Evolutionary conservation across 2,888 invertebrate genomes (phyloP).

Genomic region (Noctua fimbriata): DNA sequence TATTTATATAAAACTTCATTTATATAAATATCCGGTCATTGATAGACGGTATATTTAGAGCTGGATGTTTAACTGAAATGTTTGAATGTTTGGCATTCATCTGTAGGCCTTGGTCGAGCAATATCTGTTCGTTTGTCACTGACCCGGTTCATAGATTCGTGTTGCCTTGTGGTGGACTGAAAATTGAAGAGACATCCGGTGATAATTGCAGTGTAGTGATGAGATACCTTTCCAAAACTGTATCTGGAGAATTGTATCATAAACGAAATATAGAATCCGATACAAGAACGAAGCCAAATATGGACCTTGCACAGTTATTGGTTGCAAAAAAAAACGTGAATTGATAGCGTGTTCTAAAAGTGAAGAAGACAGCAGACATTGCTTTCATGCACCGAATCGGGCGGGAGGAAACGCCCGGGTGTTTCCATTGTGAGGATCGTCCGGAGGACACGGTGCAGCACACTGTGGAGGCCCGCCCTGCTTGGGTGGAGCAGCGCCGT

Average conservation of each 20-base stretch:
- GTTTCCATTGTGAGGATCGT: no score
- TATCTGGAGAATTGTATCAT: not conserved
- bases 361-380: no score
- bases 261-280: not conserved
- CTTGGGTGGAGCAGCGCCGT: no score
- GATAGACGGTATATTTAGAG: constrained; percentile 44
- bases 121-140: constrained; percentile 39
- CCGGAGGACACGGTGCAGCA: no score
- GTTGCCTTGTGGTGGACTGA: constrained; percentile 22
- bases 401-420: no score
- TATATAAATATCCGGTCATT: constrained; percentile 23
- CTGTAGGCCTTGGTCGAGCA: constrained; percentile 17
- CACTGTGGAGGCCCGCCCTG: no score
- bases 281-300: not conserved
- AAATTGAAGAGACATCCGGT: constrained; percentile 3
- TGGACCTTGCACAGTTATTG: not conserved
- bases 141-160: constrained; percentile 39
- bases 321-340: not conserved
- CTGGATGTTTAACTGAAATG: constrained; percentile 19
- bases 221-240: not conserved
- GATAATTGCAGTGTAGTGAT: not conserved
- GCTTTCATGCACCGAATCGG: no score
- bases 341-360: not conserved
- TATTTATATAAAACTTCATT: constrained; percentile 13
- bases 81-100: constrained; percentile 50